Conservation (phyloP, 2,797 vertebrate species). For the Chrosomus eos region DNA sequence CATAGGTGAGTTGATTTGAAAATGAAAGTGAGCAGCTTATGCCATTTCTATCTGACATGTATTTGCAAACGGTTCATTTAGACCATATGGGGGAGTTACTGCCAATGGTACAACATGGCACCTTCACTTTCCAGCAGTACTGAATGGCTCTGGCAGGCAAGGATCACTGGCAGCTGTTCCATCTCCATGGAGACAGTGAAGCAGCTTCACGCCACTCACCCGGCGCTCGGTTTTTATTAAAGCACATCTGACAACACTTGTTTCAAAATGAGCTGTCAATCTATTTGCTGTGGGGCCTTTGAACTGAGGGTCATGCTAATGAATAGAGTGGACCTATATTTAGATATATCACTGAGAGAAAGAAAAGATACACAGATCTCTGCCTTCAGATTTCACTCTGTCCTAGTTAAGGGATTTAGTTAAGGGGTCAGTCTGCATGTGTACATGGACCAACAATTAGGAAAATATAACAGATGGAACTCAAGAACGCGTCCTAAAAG, state of each 20-base stretch:
- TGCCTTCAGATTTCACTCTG: background rate
- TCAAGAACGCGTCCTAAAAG: background rate
- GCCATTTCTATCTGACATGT: constrained; percentile 31
- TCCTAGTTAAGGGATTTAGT: background rate
- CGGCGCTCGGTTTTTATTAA: constrained; percentile 8
- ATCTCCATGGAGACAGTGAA: constrained; percentile 50
- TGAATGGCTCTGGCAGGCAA: constrained; percentile 32
- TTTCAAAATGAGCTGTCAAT: constrained; percentile 55
- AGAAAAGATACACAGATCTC: background rate
- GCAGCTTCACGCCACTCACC: constrained; percentile 2
- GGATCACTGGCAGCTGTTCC: constrained; percentile 35
- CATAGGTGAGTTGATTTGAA: background rate
- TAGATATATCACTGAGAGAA: constrained; percentile 39
- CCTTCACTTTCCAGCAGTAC: constrained; percentile 27
- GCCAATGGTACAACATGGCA: constrained; percentile 24
- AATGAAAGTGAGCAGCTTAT: constrained; percentile 30
- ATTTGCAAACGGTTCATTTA: constrained; percentile 51
- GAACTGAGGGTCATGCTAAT: constrained; percentile 39
- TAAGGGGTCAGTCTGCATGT: background rate
- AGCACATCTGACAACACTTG: constrained; percentile 34
- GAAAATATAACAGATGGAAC: background rate
- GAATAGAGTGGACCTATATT: constrained; percentile 55
- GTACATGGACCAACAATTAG: background rate
- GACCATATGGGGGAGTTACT: constrained; percentile 50
- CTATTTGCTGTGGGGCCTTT: constrained; percentile 28